Evolutionary conservation across 2,797 vertebrate species (phyloP).

Genomic region (Premnoplex brunnescens): DNA sequence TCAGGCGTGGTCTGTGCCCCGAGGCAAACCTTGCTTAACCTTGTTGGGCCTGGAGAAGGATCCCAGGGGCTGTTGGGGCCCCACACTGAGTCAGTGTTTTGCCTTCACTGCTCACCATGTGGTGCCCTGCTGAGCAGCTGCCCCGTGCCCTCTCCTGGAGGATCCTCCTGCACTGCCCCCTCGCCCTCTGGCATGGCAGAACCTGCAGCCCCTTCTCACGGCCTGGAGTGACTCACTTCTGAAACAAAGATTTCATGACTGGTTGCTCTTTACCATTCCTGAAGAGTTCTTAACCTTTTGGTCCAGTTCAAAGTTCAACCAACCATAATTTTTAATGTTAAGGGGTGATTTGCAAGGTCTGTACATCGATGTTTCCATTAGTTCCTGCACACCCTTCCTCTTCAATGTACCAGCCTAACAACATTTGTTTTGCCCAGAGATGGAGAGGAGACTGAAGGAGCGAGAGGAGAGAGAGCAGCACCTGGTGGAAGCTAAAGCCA

Average conservation of each 20-base stretch:
- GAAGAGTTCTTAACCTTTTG: background rate
- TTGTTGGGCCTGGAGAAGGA: background rate
- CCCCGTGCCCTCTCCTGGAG: background rate
- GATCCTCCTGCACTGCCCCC: background rate
- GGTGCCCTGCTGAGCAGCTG: background rate
- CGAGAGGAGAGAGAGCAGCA: constrained; percentile 85
- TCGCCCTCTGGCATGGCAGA: background rate
- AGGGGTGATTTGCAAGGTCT: background rate
- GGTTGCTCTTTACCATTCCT: background rate
- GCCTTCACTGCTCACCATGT: background rate
- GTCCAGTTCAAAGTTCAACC: background rate
- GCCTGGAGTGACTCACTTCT: background rate
- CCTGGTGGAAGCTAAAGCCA: constrained; percentile 86
- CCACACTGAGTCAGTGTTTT: background rate
- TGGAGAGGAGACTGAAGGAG: constrained; percentile 87
- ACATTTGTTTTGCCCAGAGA: constrained; percentile 71
- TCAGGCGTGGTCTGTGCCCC: background rate
- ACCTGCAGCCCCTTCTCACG: background rate
- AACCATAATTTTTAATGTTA: background rate
- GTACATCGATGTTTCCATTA: background rate
- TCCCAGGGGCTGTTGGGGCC: background rate
- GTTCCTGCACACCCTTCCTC: background rate
- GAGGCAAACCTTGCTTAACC: background rate
- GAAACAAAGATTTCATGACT: background rate
- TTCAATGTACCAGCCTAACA: background rate